phyloP scores from a whole-genome alignment of 2,888 invertebrate species.

The Erebia ligea region DNA sequence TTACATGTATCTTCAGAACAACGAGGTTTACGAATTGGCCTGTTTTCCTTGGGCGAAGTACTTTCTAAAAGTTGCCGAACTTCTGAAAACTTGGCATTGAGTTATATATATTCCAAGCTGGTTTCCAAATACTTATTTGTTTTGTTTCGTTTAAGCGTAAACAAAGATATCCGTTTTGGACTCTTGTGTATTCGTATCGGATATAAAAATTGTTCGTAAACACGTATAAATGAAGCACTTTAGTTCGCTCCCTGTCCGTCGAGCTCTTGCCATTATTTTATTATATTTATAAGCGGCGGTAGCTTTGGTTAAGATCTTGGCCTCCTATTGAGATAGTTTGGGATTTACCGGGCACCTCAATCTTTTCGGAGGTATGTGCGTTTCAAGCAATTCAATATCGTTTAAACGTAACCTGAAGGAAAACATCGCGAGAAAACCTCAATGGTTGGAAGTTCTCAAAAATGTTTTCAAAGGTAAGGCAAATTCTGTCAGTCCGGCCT shows the following conservation, averaged over 20 bases:
- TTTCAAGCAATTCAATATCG: no score
- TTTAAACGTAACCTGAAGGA: no score
- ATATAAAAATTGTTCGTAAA: conserved; percentile 31
- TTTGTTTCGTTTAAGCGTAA: conserved; percentile 75
- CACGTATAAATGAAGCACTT: conserved; percentile 21
- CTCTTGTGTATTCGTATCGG: conserved; percentile 46
- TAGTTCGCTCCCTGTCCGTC: not conserved
- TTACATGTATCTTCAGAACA: conserved; percentile 73
- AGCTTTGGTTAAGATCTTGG: no score
- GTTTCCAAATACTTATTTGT: conserved; percentile 79
- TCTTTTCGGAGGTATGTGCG: no score
- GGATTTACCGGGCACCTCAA: no score
- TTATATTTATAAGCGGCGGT: not conserved
- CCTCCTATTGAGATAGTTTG: no score
- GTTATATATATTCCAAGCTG: conserved; percentile 81
- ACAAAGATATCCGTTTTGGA: conserved; percentile 70
- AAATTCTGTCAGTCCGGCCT: no score
- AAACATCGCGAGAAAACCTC: no score
- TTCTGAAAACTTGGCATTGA: conserved; percentile 78
- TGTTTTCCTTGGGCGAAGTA: conserved; percentile 66
- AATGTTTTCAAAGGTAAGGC: no score
- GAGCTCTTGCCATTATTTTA: not conserved
- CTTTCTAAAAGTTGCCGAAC: conserved; percentile 71
- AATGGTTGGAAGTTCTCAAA: no score
- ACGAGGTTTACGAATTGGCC: conserved; percentile 62